phyloP scores from a whole-genome alignment of 2,797 vertebrate genomes.

The Lagothrix lagotricha region DNA sequence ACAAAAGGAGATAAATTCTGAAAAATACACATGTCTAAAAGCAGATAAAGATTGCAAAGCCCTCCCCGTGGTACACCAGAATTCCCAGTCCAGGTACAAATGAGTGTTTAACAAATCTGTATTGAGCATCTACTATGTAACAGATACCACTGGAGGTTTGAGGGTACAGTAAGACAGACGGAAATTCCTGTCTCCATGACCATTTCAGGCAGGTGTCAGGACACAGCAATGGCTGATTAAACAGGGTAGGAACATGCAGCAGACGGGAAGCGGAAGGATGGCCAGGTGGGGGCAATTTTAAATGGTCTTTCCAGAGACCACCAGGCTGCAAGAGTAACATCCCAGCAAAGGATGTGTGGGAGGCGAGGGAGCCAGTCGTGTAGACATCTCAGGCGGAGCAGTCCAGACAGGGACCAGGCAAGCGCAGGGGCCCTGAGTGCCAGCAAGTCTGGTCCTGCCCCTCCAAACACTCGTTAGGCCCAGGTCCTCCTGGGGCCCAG shows the following conservation, averaged over 20 bases:
- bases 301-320: neutral
- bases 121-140: neutral
- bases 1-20: constrained; percentile 8
- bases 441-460: neutral
- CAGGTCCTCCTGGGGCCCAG: neutral
- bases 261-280: no score
- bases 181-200: neutral
- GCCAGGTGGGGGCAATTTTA: neutral
- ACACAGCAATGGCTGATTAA: neutral
- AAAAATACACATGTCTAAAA: constrained; percentile 5
- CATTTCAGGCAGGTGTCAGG: neutral
- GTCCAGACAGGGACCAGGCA: neutral
- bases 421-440: neutral
- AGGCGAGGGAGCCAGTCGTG: accelerated
- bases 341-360: neutral
- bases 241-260: accelerated
- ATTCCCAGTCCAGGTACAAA: neutral
- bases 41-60: neutral
- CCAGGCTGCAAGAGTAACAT: no score
- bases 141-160: neutral
- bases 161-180: neutral
- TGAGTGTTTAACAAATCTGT: neutral
- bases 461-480: neutral
- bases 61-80: neutral
- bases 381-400: neutral